phyloP scores from a whole-genome alignment of 2,113 vertebrate genomes.

The Crotalus helleri region DNA sequence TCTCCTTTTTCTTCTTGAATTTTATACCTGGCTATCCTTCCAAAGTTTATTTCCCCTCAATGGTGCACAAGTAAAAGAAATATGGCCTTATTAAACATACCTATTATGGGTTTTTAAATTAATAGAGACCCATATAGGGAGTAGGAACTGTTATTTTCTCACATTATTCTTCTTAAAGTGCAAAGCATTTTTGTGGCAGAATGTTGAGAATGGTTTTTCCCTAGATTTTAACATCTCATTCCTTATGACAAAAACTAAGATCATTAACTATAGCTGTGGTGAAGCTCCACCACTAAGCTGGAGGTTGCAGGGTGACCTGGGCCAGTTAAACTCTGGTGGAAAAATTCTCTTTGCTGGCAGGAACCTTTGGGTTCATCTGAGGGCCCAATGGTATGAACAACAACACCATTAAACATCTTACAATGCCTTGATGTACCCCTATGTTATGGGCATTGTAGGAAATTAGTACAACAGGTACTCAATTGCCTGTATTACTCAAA shows the following conservation, averaged over 20 bases:
- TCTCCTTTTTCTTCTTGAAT: neutral
- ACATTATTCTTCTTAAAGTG: neutral
- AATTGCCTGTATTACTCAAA: neutral
- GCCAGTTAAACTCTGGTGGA: neutral
- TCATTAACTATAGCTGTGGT: too few relatives aligned
- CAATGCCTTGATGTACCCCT: neutral
- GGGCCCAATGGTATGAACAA: neutral
- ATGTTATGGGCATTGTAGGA: neutral
- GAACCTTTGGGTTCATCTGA: neutral
- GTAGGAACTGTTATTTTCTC: neutral
- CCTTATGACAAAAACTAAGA: neutral
- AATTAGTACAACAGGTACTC: neutral
- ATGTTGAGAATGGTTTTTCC: neutral
- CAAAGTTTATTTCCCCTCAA: neutral
- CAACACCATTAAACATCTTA: neutral
- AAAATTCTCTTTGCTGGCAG: neutral
- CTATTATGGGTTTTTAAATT: neutral
- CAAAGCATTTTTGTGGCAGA: neutral
- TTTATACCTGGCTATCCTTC: neutral
- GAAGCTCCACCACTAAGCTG: neutral
- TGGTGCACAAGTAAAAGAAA: neutral
- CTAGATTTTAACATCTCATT: neutral
- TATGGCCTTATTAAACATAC: neutral
- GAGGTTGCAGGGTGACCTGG: neutral
- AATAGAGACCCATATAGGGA: neutral